Base-by-base conservation (phyloP, 2,113 vertebrate genomes). In the Microtus richardsoni region DNA sequence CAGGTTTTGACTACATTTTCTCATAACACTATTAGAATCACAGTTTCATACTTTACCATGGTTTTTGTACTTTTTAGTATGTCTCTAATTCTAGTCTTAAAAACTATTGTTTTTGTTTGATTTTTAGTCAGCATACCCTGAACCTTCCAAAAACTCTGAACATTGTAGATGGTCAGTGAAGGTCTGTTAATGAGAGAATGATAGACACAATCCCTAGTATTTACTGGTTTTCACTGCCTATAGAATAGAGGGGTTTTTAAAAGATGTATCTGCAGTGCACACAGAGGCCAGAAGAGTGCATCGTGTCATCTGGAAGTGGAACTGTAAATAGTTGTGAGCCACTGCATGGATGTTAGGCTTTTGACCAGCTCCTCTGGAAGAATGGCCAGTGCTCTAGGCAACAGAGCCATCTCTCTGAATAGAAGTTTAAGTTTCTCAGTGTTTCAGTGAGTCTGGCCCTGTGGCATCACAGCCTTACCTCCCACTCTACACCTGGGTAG, bases 11-110 rank as follows among this genome's bases (percentile, higher is more conserved):
- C 10, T 28, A 36, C 4, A 6, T 33, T 85, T 88, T 60, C 44
- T 88, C 86, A n/a, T 68, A 52, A 26, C 19, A 30, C 60, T n/a
- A 7, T 52, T 60, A 17, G 21, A 49, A 28, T 16, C 4, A 5
- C 26, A 54, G 49, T 52, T 16, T 19, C 21, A 10, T 4, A 17
- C 44, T 71, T 24, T 52, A 12, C 6, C 66, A 19, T 39, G 66
- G 1, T 19, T 58, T 85, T 62, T 22, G 39, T 41, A 24, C 44
- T 80, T 77, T 80, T 5, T 30, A 58, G 30, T 92, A 12, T 49
- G 30, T 90, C 77, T 88, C 66, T 5, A 26, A 16, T 78, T 86
- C 47, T 87, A 52, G 66, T 47, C 62, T 77, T 95, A 91, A 91
- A 39, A 95, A 41, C 39, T 16, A 82, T 19, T 79, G 62, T 41